These are phyloP conservation scores for Lutjanus argentimaculatus DNA, from an alignment of 2,797 vertebrate species.

Conservation along the genomic window DNA sequence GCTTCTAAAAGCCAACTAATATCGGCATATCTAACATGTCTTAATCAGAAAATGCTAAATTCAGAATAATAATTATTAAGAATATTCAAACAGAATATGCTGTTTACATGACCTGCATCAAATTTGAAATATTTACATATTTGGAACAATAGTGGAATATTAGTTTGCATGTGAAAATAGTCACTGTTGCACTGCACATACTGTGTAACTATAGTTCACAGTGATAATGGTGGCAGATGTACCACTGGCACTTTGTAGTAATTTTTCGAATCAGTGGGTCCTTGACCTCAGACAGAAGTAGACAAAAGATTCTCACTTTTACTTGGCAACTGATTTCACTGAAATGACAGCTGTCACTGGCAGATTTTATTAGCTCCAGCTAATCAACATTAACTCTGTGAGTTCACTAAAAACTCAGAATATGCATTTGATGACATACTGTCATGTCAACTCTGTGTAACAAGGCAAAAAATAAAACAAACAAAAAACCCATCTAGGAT, in stretches of 20 bases:
- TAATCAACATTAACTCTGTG: not conserved
- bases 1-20: too few species aligned
- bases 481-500: not conserved
- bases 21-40: too few species aligned
- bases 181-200: not conserved
- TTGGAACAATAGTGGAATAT: too few species aligned
- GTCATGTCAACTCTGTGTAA: not conserved
- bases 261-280: slow-evolving; percentile 6
- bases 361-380: not conserved
- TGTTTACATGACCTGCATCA: too few species aligned
- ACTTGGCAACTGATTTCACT: not conserved
- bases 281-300: not conserved
- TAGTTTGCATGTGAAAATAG: too few species aligned
- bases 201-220: too few species aligned
- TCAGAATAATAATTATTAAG: too few species aligned
- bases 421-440: not conserved
- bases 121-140: too few species aligned
- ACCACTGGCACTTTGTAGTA: not conserved
- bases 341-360: not conserved
- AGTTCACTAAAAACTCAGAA: not conserved
- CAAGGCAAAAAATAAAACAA: not conserved
- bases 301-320: not conserved
- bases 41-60: too few species aligned
- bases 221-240: too few species aligned
- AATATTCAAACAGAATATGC: too few species aligned